These are phyloP conservation scores for Coendou prehensilis DNA, from an alignment of 2,797 vertebrate species.

Conservation along the genomic window DNA sequence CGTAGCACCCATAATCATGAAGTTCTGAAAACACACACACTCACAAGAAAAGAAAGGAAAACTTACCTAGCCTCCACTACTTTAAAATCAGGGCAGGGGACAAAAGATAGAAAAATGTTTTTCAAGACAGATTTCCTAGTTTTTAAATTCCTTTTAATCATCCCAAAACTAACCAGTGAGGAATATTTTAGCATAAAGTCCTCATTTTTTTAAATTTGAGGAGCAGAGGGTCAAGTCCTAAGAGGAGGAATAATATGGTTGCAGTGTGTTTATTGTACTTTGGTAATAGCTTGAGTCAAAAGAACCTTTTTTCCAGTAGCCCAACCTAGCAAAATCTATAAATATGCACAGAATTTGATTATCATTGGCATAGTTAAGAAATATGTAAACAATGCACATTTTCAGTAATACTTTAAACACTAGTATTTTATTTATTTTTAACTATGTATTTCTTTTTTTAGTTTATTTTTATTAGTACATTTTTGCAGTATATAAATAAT, in stretches of 20 bases:
- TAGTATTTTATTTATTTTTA: not conserved
- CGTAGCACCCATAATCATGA: not conserved
- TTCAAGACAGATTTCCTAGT: not conserved
- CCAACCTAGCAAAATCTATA: not conserved
- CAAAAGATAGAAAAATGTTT: conserved; percentile 1
- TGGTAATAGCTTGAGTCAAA: conserved; percentile 19
- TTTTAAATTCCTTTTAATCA: not conserved
- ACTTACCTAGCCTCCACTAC: not conserved
- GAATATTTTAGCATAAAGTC: conserved; percentile 15
- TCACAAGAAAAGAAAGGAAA: not conserved
- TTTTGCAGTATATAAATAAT: not conserved
- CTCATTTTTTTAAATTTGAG: not conserved
- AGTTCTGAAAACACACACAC: not conserved
- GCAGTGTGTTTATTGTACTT: not conserved
- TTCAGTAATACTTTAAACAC: not conserved
- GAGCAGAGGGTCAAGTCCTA: not conserved
- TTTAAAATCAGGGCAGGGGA: not conserved
- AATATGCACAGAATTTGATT: conserved; percentile 7
- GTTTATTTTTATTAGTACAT: not conserved
- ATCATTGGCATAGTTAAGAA: not conserved
- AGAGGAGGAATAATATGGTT: not conserved
- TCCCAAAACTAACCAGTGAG: not conserved
- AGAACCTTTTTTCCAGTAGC: not conserved
- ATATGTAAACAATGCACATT: not conserved
- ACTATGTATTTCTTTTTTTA: not conserved